Percentiles rank a stretch among this genome's conserved stretches.
These are phyloP conservation scores for Caenorhabditis zanzibari DNA, from an alignment of 2,888 invertebrate species.

Conservation along the genomic window DNA sequence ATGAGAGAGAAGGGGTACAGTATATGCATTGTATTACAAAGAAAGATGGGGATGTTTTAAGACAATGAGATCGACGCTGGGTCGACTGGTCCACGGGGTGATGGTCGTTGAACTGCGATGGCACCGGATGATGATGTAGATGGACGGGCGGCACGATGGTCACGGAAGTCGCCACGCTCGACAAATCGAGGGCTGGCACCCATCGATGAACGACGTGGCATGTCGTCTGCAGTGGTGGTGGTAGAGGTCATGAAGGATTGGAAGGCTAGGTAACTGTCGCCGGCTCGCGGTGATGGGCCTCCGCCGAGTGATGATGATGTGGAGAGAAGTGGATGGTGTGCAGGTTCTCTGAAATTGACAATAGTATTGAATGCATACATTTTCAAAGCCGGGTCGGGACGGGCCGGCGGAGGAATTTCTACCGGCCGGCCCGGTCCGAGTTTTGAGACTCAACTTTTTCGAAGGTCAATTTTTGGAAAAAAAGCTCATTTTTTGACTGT, in stretches of 20 bases:
- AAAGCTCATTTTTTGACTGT: too few relatives aligned
- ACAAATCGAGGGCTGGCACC: conserved; percentile 32
- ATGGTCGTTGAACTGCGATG: not conserved
- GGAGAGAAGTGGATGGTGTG: not conserved
- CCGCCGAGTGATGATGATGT: not conserved
- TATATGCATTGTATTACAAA: not conserved
- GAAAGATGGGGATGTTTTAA: conserved; percentile 4
- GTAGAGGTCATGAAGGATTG: conserved; percentile 4
- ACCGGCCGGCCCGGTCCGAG: too few relatives aligned
- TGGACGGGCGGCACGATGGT: conserved; percentile 23
- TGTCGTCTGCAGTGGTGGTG: conserved; percentile 32
- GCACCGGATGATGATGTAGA: too few relatives aligned
- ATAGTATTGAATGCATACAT: too few relatives aligned
- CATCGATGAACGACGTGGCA: conserved; percentile 51
- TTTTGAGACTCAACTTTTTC: too few relatives aligned
- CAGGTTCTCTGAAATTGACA: conserved; percentile 12
- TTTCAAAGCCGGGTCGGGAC: too few relatives aligned
- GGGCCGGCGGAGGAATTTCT: too few relatives aligned
- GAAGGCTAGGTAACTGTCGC: conserved; percentile 24
- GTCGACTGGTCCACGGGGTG: conserved; percentile 40
- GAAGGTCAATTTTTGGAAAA: too few relatives aligned
- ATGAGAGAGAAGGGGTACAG: not conserved
- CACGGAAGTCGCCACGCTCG: conserved; percentile 56
- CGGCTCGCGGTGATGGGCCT: conserved; percentile 10
- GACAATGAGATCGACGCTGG: conserved; percentile 65